Conservation (phyloP, 2,113 vertebrate genomes). For the Zapornia atra region DNA sequence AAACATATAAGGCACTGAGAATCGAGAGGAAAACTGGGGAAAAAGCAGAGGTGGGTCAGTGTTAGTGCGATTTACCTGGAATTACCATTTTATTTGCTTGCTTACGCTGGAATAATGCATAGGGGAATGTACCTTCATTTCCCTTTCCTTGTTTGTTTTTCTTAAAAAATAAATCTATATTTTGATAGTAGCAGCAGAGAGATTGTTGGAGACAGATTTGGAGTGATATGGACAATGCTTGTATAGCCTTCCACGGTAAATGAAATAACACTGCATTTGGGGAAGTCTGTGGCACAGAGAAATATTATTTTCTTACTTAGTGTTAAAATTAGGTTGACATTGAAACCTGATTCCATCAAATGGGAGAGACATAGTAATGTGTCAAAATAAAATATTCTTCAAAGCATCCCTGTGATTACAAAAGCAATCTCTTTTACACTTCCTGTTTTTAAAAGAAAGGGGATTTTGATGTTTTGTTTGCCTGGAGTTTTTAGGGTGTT, state of each 20-base stretch:
- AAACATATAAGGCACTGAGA: not conserved
- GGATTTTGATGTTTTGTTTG: too few species aligned
- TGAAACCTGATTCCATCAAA: not conserved
- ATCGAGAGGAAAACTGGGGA: not conserved
- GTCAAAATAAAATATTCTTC: not conserved
- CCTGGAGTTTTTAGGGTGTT: too few species aligned
- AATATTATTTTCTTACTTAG: not conserved
- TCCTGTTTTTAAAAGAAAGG: not conserved
- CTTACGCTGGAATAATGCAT: not conserved
- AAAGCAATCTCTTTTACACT: not conserved
- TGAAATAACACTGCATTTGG: not conserved
- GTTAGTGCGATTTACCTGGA: not conserved
- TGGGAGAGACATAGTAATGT: not conserved
- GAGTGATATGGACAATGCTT: not conserved
- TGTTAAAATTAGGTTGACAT: not conserved
- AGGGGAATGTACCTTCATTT: not conserved
- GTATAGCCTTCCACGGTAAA: not conserved
- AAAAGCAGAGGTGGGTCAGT: not conserved
- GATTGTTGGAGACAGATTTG: not conserved
- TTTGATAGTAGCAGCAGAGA: not conserved
- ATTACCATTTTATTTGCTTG: not conserved
- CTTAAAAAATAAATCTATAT: not conserved
- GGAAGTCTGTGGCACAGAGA: not conserved
- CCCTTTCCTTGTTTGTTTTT: not conserved
- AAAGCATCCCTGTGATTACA: not conserved